These are phyloP conservation scores for Tympanuchus pallidicinctus DNA, from an alignment of 2,113 vertebrate species.

Conservation along the genomic window DNA sequence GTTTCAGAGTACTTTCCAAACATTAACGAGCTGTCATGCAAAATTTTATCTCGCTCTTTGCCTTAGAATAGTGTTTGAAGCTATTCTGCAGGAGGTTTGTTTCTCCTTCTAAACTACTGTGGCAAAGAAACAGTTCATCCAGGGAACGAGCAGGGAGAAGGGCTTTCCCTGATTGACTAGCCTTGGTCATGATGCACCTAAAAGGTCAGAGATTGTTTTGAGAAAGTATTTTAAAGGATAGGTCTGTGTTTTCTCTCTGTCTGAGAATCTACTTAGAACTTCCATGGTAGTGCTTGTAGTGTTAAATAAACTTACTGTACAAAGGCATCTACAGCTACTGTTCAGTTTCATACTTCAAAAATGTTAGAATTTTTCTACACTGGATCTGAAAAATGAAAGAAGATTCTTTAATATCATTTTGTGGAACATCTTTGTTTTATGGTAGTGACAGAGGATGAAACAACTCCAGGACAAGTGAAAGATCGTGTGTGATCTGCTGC, in stretches of 20 bases:
- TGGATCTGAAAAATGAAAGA: not conserved
- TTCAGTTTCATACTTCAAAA: not conserved
- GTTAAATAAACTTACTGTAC: not conserved
- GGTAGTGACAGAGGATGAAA: not conserved
- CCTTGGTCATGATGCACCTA: constrained; percentile 58
- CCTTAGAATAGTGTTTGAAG: not conserved
- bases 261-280: constrained; percentile 31
- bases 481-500: not conserved
- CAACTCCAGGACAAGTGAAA: rapidly evolving
- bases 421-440: not conserved
- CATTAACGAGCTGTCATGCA: not conserved
- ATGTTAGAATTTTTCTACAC: not conserved
- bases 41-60: not conserved
- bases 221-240: constrained; percentile 64
- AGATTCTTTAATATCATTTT: not conserved
- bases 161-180: constrained; percentile 56
- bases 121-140: not conserved
- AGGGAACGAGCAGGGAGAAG: not conserved
- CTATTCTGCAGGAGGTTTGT: not conserved
- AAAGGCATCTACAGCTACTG: not conserved
- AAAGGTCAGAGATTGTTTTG: constrained; percentile 71
- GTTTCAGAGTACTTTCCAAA: not conserved
- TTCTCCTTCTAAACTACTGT: not conserved
- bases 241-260: constrained; percentile 68
- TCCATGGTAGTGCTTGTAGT: not conserved